Evolutionary conservation across 2,888 invertebrate genomes (phyloP), one percentile per base, ranked within the genome.

Genomic region (Timandra comae): DNA sequence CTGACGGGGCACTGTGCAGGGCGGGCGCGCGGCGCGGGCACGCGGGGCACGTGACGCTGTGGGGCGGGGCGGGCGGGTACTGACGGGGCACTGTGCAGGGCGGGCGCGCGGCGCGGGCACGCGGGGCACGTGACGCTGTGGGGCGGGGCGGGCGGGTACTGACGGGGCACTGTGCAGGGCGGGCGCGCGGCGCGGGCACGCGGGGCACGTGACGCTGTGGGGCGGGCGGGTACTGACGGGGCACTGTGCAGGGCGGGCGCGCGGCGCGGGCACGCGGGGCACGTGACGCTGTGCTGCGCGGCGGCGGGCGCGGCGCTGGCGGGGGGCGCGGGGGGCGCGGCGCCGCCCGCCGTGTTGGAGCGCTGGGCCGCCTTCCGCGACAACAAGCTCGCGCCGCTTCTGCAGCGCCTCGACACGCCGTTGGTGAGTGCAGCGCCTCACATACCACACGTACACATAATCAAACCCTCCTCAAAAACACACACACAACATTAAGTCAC

Each of bases 331-430:
- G 44, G 40, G 23, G 22, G 31, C 34, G 13, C 29, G 29, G 27
- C 38, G 31, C 21, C 29, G 11, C n/a, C 21, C 12, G 25, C 21
- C 26, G 29, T 35, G 24, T 7, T 3, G 16, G 36, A 4, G 42
- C 64, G 70, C 46, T 67, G 67, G 68, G 24, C 10, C 27, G 27
- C 39, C 46, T 71, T 71, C 30, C 12, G 12, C 25, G 24, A 27
- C 21, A 28, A 31, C 37, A 29, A 34, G 41, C 70, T 70, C 44
- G 46, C 39, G 13, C 63, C 66, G 35, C 44, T 61, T 49, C 58
- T 68, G 43, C 56, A 51, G 41, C 52, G 55, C 1, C 69, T 57
- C 51, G 65, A 68, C 50, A 66, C 69, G 44, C 78, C 79, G 43
- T 72, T 79, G 16, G 79, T 74, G 4, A 44, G 63, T 57, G 27